Conservation (phyloP, 30 jellyfish, hydroid and myxozoan genomes). For the Pelagia noctiluca region DNA sequence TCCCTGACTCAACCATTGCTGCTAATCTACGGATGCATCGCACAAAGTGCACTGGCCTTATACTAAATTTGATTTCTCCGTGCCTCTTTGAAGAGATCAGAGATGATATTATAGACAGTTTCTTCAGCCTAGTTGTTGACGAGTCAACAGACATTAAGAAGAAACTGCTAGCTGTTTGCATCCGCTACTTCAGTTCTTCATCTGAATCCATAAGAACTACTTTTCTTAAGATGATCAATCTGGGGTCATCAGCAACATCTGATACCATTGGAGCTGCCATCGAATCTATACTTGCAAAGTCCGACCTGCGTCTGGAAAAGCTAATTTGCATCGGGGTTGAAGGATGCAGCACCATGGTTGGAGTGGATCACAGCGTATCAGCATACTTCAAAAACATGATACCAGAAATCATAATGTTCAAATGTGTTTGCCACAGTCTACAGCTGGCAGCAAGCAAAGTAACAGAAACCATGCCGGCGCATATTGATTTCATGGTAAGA, state of each 20-base stretch:
- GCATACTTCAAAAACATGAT: conserved; percentile 11
- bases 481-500: conserved; percentile 30
- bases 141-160: conserved; percentile 15
- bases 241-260: conserved; percentile 29
- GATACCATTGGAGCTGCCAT: conserved; percentile 14
- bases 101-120: background rate
- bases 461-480: conserved; percentile 25
- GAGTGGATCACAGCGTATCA: conserved; percentile 17
- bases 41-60: background rate
- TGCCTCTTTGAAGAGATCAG: no score
- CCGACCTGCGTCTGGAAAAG: conserved; percentile 22
- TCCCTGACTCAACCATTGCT: conserved; percentile 8
- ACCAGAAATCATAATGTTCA: conserved; percentile 7
- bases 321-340: conserved; percentile 21
- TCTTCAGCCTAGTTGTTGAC: conserved; percentile 11
- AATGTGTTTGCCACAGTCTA: background rate
- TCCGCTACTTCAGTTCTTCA: background rate
- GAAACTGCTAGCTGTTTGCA: conserved; percentile 6
- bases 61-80: background rate
- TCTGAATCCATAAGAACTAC: background rate
- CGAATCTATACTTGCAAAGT: conserved; percentile 5
- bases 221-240: conserved; percentile 4
- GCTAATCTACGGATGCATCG: conserved; percentile 22
- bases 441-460: conserved; percentile 47
- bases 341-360: conserved; percentile 32